Evolutionary conservation across 1,140 invertebrate genomes (phyloP).

Genomic region (Pachyrhynchus sulphureomaculatus): DNA sequence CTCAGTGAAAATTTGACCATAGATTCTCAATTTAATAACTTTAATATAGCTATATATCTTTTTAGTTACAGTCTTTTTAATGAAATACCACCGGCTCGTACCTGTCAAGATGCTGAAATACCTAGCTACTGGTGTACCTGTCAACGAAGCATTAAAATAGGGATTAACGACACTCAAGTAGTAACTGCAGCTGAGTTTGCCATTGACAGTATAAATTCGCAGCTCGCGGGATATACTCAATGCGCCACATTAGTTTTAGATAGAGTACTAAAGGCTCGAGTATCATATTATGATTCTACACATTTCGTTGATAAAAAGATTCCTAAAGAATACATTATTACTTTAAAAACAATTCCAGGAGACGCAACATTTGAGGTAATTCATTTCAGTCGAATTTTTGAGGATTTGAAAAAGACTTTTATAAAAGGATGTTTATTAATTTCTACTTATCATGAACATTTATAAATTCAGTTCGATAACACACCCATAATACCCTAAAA

Average conservation of each 20-base stretch:
- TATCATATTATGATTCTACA: slow-evolving; percentile 53
- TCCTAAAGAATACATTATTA: slow-evolving; percentile 64
- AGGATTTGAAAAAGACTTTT: too few species aligned
- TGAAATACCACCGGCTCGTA: slow-evolving; percentile 68
- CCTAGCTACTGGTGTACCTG: slow-evolving; percentile 85
- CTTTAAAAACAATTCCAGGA: slow-evolving; percentile 67
- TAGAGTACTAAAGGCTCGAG: slow-evolving; percentile 58
- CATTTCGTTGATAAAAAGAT: slow-evolving; percentile 49
- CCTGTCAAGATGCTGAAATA: slow-evolving; percentile 73
- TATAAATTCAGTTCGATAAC: too few species aligned
- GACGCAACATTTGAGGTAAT: slow-evolving; percentile 72
- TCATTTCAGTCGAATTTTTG: too few species aligned
- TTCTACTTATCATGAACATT: too few species aligned
- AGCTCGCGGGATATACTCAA: slow-evolving; percentile 59
- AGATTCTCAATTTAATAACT: too few species aligned
- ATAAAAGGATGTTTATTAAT: too few species aligned
- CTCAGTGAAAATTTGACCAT: too few species aligned
- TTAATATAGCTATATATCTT: too few species aligned
- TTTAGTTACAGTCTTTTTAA: slow-evolving; percentile 70
- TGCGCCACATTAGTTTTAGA: slow-evolving; percentile 61
- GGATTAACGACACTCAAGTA: slow-evolving; percentile 54
- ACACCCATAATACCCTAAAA: too few species aligned
- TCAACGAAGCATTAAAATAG: slow-evolving; percentile 59
- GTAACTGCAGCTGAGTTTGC: slow-evolving; percentile 56
- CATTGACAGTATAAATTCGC: slow-evolving; percentile 63